Evolutionary conservation across 2,113 vertebrate species (phyloP), one percentile per base, ranked within the genome.

Genomic region (Telmatochromis sp.): DNA sequence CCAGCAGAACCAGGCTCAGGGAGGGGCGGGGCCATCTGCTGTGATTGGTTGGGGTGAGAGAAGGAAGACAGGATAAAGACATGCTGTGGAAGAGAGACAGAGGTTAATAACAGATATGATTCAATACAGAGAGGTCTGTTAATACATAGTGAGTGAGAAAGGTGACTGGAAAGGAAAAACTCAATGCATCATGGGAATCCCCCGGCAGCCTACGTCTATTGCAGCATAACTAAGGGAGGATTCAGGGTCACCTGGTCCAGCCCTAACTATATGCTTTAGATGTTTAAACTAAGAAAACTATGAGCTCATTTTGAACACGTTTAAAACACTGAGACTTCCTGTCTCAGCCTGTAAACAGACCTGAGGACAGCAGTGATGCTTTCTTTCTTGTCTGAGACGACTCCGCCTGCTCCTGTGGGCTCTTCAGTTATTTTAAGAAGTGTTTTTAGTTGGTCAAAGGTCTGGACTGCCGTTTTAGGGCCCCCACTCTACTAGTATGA

Each of bases 91-190:
- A 42, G 40, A 42, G 40, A 42, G 5, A 13, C 40, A 42, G 11
- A 42, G 40, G 0, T 42, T 42, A 42, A 42, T 42, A 13, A 42
- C 40, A 42, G 40, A 42, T 42, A 42, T 0, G 40, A 42, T 42
- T 42, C 12, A 13, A 13, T 0, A 0, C 40, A 42, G 12, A 42
- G 40, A 42, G 40, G 12, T 42, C 40, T 42, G 0, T 42, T 42
- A 42, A 42, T 0, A 42, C 40, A 42, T 42, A 42, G 40, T 42
- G 40, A 42, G 13, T 0, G 13, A 45, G 13, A 14, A 45, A 45
- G 42, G 42, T 14, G 42, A 45, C 42, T 14, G 42, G 42, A 45
- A 45, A 45, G 42, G 42, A 45, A 45, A 45, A 42, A 42, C 42
- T 7, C 42, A 45, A 2, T 14, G 42, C 42, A 45, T 45, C 42